A percentile compares a stretch with the other conserved stretches of the same genome.
These are phyloP conservation scores for Philypnodon macrostomus DNA, from an alignment of 2,797 vertebrate genomes.

Conservation along the genomic window DNA sequence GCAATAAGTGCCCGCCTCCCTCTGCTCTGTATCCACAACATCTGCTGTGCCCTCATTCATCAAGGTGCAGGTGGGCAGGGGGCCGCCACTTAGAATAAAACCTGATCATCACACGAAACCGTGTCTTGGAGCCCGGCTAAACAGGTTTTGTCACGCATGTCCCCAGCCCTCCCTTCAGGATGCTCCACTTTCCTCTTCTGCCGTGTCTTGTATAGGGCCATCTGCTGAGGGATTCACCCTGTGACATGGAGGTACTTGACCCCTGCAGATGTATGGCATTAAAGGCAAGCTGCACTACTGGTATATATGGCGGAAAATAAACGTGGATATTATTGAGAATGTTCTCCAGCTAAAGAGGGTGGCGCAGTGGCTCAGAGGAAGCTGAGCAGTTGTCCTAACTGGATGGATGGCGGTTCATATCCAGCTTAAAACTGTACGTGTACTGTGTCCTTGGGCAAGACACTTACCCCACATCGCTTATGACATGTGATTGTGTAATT, in stretches of 20 bases:
- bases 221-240: slow-evolving; percentile 46
- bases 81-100: slow-evolving; percentile 61
- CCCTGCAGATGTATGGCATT: slow-evolving; percentile 34
- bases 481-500: too few species aligned
- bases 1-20: slow-evolving; percentile 36
- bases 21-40: slow-evolving; percentile 46
- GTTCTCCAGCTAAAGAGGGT: too few species aligned
- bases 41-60: slow-evolving; percentile 71
- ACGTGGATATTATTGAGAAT: too few species aligned
- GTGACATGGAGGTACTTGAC: slow-evolving; percentile 49
- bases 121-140: slow-evolving; percentile 37
- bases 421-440: too few species aligned
- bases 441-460: too few species aligned
- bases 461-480: too few species aligned
- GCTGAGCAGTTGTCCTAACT: too few species aligned
- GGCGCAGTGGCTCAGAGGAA: too few species aligned
- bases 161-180: slow-evolving; percentile 31
- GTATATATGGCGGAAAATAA: too few species aligned
- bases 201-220: slow-evolving; percentile 42
- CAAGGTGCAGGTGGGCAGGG: slow-evolving; percentile 52
- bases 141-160: slow-evolving; percentile 39
- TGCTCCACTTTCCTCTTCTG: slow-evolving; percentile 26
- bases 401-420: too few species aligned
- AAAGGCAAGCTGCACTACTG: too few species aligned
- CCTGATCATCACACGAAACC: slow-evolving; percentile 43